phyloP scores from a whole-genome alignment of 2,797 vertebrate genomes.

The Botia almorhae region DNA sequence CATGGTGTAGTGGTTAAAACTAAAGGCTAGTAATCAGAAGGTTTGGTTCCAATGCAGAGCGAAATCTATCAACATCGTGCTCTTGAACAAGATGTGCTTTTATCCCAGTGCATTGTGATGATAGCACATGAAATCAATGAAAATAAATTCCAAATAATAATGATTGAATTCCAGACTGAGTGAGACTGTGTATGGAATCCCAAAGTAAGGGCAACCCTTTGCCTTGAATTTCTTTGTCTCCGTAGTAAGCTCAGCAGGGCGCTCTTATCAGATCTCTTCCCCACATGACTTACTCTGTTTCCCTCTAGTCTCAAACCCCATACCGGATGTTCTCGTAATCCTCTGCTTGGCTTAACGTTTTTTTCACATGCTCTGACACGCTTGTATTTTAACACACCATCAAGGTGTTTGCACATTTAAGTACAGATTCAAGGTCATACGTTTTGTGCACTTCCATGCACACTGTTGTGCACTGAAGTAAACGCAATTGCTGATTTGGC shows the following conservation, averaged over 20 bases:
- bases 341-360: constrained; percentile 2
- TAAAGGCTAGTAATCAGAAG: not conserved
- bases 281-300: not conserved
- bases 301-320: not conserved
- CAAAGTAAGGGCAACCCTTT: not conserved
- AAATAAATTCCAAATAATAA: constrained; percentile 20
- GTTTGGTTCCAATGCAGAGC: too few species aligned
- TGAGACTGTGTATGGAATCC: constrained; percentile 4
- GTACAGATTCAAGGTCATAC: constrained; percentile 23
- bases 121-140: not conserved
- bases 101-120: not conserved
- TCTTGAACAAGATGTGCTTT: not conserved
- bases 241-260: not conserved
- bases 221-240: not conserved
- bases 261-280: constrained; percentile 8
- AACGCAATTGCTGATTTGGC: not conserved
- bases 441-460: constrained; percentile 1
- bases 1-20: too few species aligned
- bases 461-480: not conserved
- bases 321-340: not conserved
- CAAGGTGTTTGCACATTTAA: not conserved
- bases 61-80: too few species aligned
- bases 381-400: constrained; percentile 13
- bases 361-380: not conserved
- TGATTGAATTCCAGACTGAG: not conserved